Percentiles rank a stretch among this genome's conserved stretches.
Evolutionary conservation across 2,113 vertebrate genomes (phyloP).

Genomic region (Galeopterus variegatus): DNA sequence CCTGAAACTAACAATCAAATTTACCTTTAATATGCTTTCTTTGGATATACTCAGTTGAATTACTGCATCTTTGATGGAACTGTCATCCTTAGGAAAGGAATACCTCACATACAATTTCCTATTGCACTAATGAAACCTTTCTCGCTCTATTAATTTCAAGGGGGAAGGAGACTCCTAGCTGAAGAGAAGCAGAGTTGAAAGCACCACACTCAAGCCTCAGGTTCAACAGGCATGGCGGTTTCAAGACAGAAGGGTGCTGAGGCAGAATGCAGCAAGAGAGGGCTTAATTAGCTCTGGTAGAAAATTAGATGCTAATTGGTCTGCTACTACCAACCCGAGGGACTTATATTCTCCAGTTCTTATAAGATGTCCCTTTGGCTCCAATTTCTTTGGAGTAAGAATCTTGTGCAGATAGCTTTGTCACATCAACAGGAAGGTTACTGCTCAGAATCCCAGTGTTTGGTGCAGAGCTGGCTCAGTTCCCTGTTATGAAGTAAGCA

Average conservation of each 20-base stretch:
- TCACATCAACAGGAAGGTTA: neutral
- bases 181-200: neutral
- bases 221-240: neutral
- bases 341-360: neutral
- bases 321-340: neutral
- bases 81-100: neutral
- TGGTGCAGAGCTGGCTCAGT: neutral
- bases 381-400: constrained; percentile 15
- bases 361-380: constrained; percentile 33
- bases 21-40: neutral
- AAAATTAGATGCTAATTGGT: constrained; percentile 44
- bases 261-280: neutral
- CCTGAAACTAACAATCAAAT: neutral
- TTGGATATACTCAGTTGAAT: neutral
- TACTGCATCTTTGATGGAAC: neutral
- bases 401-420: neutral
- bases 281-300: neutral
- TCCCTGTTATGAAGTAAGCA: neutral
- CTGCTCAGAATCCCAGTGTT: neutral
- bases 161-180: neutral
- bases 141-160: neutral
- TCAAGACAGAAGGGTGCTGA: neutral
- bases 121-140: neutral
- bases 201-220: neutral
- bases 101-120: neutral